phyloP scores from a whole-genome alignment of 2,888 invertebrate genomes.

The Drosophila koepferae region DNA sequence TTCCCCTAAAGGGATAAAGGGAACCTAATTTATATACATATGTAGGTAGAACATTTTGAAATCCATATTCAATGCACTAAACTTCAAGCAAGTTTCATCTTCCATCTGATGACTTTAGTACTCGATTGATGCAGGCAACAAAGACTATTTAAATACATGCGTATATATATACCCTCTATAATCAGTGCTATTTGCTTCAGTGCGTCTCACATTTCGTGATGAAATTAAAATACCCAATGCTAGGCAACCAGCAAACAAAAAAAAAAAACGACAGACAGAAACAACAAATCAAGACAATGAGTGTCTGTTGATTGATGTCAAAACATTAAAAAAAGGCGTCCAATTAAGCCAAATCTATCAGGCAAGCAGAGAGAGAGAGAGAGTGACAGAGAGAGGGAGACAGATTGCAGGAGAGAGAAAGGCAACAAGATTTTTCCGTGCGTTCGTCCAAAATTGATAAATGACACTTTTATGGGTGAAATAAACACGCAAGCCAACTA shows the following conservation, averaged over 20 bases:
- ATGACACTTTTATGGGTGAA: conserved; percentile 80
- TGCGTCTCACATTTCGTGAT: conserved; percentile 7
- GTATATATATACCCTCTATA: not conserved
- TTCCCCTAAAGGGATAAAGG: too few relatives aligned
- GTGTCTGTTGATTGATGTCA: conserved; percentile 73
- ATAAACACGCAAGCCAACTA: conserved; percentile 51
- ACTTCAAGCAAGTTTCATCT: not conserved
- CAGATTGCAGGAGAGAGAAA: conserved; percentile 24
- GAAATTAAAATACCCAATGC: conserved; percentile 1
- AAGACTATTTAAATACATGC: not conserved
- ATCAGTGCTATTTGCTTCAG: conserved; percentile 7
- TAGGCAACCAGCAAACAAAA: not conserved
- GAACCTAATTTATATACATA: not conserved
- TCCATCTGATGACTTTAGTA: not conserved
- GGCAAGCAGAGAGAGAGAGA: conserved; percentile 24
- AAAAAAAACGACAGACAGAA: not conserved
- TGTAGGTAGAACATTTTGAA: not conserved
- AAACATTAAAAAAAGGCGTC: conserved; percentile 71
- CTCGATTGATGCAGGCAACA: not conserved
- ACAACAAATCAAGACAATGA: conserved; percentile 50
- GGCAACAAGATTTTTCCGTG: conserved; percentile 26
- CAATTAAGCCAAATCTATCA: conserved; percentile 79
- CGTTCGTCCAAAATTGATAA: conserved; percentile 67
- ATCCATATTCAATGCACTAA: not conserved
- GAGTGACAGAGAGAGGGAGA: not conserved